Base-by-base conservation (phyloP, 2,797 vertebrate genomes). In the Petrocephalus sullivani region DNA sequence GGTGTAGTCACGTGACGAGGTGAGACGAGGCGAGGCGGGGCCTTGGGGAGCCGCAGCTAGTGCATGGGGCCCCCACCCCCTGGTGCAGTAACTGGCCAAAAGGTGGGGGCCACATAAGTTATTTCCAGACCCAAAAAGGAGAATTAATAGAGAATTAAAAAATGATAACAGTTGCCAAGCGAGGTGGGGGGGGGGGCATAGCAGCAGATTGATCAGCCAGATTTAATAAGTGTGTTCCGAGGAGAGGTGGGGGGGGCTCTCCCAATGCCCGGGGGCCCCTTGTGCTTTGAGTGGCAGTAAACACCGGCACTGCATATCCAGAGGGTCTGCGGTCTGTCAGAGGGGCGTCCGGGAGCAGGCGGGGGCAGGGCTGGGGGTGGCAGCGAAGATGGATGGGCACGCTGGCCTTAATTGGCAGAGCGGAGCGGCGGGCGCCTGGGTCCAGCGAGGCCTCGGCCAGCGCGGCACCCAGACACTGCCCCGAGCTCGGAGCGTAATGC, bases 311-410 rank as follows among this genome's bases (percentile, higher is more conserved):
- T 8, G 37, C 71, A 46, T 7, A 78, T 78, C 71, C 71, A n/a
- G 37, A 78, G 41, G 71, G 37, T 7, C 33, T 19, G 16, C 12
- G 71, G 71, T 78, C 41, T 41, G 71, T 41, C 37, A 0, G 71
- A 78, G 41, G 37, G 71, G 71, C 41, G 14, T 37, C 71, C 37
- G 0, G 16, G 71, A 41, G 14, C 33, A 78, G 37, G 33, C 41
- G 33, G 12, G 28, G 81, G 81, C 1, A 19, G 81, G n/a, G 19
- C 46, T 6, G 71, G 78, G 91, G 91, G 94, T 94, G 92, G 93
- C 93, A 91, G 92, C 89, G 67, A 88, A 92, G 91, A 92, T 89
- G 28, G 87, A 91, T 92, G 90, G 88, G 88, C 87, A 88, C 71
- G 86, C 19, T 78, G n/a, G 89, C 89, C 88, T 89, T 91, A 91